These are phyloP conservation scores for Vanessa tameamea DNA, from an alignment of 1,140 invertebrate species.

Conservation along the genomic window DNA sequence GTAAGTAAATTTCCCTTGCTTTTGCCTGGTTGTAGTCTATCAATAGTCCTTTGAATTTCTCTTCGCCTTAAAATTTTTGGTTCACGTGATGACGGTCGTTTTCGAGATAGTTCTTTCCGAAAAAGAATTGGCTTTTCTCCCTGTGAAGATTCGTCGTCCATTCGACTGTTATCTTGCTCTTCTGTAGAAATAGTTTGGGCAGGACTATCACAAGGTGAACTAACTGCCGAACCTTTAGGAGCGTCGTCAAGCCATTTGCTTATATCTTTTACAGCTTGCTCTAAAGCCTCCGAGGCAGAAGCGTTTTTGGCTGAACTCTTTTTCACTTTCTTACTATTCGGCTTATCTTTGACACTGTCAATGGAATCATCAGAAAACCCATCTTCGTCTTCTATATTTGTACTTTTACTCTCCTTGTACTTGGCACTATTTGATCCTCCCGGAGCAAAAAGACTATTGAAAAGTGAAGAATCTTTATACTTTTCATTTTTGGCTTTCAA, in stretches of 20 bases:
- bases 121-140: conserved; percentile 55
- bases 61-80: conserved; percentile 82
- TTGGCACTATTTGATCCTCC: conserved; percentile 44
- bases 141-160: conserved; percentile 68
- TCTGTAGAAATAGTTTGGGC: conserved; percentile 64
- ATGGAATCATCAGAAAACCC: conserved; percentile 43
- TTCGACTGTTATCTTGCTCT: conserved; percentile 71
- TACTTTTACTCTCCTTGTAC: conserved; percentile 50
- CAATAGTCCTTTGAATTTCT: conserved; percentile 90
- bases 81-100: conserved; percentile 70
- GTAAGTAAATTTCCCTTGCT: conserved; percentile 90
- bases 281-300: conserved; percentile 88
- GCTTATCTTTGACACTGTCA: conserved; percentile 57
- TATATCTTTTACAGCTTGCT: conserved; percentile 93
- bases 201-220: conserved; percentile 83
- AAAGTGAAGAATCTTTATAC: conserved; percentile 72
- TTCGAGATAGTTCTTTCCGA: conserved; percentile 71
- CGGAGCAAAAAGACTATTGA: conserved; percentile 59
- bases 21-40: conserved; percentile 90
- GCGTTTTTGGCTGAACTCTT: conserved; percentile 79
- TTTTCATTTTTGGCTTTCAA: conserved; percentile 84
- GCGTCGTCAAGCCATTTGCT: conserved; percentile 93
- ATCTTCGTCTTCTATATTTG: conserved; percentile 54
- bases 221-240: conserved; percentile 86
- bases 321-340: conserved; percentile 56